Percentiles rank a stretch among this genome's conserved stretches.
phyloP scores from a whole-genome alignment of 2,888 invertebrate genomes.

The Phania funesta region DNA sequence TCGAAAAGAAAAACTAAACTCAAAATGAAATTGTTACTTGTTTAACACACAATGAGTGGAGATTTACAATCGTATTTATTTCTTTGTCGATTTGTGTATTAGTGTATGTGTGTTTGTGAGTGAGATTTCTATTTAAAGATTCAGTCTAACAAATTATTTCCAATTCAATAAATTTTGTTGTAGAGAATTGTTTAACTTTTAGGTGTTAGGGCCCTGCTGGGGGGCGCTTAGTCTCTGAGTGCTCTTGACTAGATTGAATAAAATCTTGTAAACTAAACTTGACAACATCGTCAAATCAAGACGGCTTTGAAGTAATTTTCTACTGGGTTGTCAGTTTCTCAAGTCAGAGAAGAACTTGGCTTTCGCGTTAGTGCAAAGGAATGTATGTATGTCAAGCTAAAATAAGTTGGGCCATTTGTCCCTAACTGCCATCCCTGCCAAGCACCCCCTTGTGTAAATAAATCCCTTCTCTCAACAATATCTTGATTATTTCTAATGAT shows the following conservation, averaged over 20 bases:
- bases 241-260: too few relatives aligned
- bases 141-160: slow-evolving; percentile 52
- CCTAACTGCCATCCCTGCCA: not conserved
- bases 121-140: slow-evolving; percentile 17
- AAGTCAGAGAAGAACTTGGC: too few relatives aligned
- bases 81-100: slow-evolving; percentile 19
- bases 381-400: too few relatives aligned
- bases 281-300: too few relatives aligned
- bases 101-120: not conserved
- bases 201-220: not conserved
- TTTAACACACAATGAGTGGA: slow-evolving; percentile 55
- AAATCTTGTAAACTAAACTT: too few relatives aligned
- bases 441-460: not conserved
- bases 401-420: not conserved
- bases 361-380: too few relatives aligned
- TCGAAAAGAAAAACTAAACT: slow-evolving; percentile 3
- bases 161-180: slow-evolving; percentile 59
- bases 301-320: too few relatives aligned
- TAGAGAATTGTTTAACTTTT: not conserved
- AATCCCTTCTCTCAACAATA: not conserved
- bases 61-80: slow-evolving; percentile 49
- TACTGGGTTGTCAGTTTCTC: too few relatives aligned
- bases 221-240: not conserved
- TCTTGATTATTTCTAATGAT: slow-evolving; percentile 14
- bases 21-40: slow-evolving; percentile 52